Base-by-base conservation (phyloP, 2,797 vertebrate species). In the Sitta carolinensis region DNA sequence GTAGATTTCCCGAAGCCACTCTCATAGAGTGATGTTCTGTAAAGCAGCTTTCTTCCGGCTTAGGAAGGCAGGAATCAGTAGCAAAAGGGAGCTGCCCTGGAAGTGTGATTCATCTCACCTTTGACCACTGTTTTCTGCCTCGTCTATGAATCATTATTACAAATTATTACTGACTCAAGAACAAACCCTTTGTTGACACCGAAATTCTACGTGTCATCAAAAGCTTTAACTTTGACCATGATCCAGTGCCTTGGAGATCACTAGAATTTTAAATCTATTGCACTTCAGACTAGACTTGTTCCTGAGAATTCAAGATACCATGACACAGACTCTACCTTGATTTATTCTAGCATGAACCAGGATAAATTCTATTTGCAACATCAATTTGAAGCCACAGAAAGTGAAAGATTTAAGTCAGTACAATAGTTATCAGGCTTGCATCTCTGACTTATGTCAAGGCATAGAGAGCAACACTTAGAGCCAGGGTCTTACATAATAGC, bases 101-200 rank as follows among this genome's bases (percentile, higher is more conserved):
- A 4, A 77, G 14, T 26, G 38, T 83, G 61, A 91, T 70, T 91
- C 57, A 50, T 52, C 45, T 94, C 52, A 85, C 81, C 95, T 96
- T 96, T 96, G 78, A 79, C 73, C 76, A 80, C 54, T 2, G 0
- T 20, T 74, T 94, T 72, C 57, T 69, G 36, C 58, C 25, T 67
- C 36, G 87, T 70, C 64, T 47, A 40, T 70, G 54, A 96, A 77
- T 94, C 68, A 91, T 55, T 85, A 87, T 82, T 94, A 75, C 13
- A 32, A 84, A 72, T 84, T 68, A 80, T 72, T 94, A 81, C 13
- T 58, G 25, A 89, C 36, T 62, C 68, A 78, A 68, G 50, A 90
- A 47, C 0, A 0, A 86, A 70, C 3, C 17, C 16, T 26, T 58
- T 87, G 7, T 70, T 47, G 83, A 95, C 90, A 88, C 27, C 68